Evolutionary conservation across 2,113 vertebrate species (phyloP), one percentile per base, ranked within the genome.

Genomic region (Melanerpes aurifrons): DNA sequence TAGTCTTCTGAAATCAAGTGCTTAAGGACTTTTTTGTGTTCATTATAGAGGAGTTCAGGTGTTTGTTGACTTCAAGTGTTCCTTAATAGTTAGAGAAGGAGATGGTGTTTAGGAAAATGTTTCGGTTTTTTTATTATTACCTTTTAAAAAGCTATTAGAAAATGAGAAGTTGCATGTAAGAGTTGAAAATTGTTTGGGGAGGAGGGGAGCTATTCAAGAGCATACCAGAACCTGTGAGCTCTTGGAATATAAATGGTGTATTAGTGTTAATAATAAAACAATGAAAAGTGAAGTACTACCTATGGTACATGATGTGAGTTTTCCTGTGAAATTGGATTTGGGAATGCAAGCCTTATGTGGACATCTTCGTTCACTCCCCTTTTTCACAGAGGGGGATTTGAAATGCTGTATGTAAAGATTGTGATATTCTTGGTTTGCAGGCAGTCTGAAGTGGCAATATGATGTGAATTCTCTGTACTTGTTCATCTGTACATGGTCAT

Each of bases 221-320:
- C 57, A 12, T 54, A 64, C 18, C 40, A 73, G 67, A 71, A 58
- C 56, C n/a, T 62, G 8, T 25, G 58, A 82, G 18, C 10, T 84
- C n/a, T 62, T 81, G 73, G 5, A 77, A 21, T 71, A 18, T 86
- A 83, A 87, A 74, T 18, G 0, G 35, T 5, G 1, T 57, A 12
- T 45, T 61, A n/a, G 7, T 26, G 40, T 57, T 83, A 47, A 24
- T 37, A 84, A 56, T n/a, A 18, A 80, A 74, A 61, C 21, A 58
- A 70, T 53, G 28, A 79, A 57, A 89, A 67, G 17, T 37, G 25
- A 56, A 92, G 54, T 31, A 76, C 24, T 68, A 4, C 6, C 10
- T 78, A 0, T 4, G 48, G 6, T 31, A 10, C 48, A 29, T 10
- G 1, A 31, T 47, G 2, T 35, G 47, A 29, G 5, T 81, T 79